phyloP scores from a whole-genome alignment of 2,113 vertebrate genomes.

The Anoplopoma fimbria region DNA sequence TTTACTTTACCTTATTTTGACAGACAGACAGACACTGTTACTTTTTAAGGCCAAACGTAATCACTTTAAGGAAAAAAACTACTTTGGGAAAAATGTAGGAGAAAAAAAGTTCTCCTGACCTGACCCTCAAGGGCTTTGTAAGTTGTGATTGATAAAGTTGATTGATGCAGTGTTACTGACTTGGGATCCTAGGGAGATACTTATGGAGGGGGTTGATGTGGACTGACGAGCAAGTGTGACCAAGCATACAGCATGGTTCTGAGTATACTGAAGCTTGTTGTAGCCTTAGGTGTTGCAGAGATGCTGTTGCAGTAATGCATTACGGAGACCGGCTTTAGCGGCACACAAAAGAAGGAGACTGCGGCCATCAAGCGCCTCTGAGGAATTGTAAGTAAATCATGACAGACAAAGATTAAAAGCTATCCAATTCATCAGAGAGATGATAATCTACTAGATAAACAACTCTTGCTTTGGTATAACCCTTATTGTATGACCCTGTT shows the following conservation, averaged over 20 bases:
- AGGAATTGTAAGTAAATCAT: conserved; percentile 17
- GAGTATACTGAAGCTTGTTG: background rate
- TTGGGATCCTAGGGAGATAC: background rate
- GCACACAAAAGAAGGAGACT: conserved; percentile 22
- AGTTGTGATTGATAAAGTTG: conserved; percentile 2
- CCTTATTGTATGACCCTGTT: conserved; percentile 25
- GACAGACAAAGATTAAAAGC: conserved; percentile 36
- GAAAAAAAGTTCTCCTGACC: background rate
- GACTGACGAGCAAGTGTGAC: conserved; percentile 17
- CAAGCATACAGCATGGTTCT: background rate
- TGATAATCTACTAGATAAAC: conserved; percentile 45
- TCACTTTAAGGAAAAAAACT: background rate
- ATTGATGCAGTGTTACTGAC: conserved; percentile 4
- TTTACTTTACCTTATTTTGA: background rate
- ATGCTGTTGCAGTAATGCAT: background rate
- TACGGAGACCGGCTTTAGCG: background rate
- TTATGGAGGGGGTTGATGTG: background rate
- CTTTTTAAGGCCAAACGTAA: background rate
- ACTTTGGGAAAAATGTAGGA: background rate
- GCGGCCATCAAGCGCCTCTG: background rate
- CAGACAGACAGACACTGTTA: background rate
- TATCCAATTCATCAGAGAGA: conserved; percentile 22
- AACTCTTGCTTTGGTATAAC: conserved; percentile 1
- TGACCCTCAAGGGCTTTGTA: background rate
- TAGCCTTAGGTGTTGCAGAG: background rate